These are phyloP conservation scores for Listrodromus nycthemerus DNA, from an alignment of 2,888 invertebrate genomes.

Conservation along the genomic window DNA sequence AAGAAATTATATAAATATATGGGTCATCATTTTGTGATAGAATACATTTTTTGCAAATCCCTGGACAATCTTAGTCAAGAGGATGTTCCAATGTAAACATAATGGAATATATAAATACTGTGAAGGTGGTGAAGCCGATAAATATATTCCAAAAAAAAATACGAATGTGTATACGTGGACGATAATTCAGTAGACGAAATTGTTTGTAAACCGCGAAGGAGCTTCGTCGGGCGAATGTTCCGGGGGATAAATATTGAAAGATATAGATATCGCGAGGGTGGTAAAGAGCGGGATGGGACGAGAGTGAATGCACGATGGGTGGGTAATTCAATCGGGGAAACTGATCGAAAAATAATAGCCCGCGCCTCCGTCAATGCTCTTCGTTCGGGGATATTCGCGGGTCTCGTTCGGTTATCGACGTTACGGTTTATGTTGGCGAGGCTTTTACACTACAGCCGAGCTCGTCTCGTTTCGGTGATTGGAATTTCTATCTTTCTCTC, in stretches of 20 bases:
- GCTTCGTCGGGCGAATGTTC: background rate
- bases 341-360: conserved; percentile 84
- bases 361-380: conserved; percentile 70
- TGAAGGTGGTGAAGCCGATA: background rate
- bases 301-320: conserved; percentile 67
- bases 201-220: background rate
- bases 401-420: conserved; percentile 35
- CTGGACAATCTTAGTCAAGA: too few relatives aligned
- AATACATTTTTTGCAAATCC: too few relatives aligned
- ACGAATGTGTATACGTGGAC: background rate
- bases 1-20: background rate
- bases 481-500: conserved; percentile 66
- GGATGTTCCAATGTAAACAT: too few relatives aligned
- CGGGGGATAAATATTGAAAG: conserved; percentile 14
- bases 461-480: conserved; percentile 62
- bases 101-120: too few relatives aligned
- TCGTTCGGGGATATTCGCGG: conserved; percentile 54
- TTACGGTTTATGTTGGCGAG: conserved; percentile 4
- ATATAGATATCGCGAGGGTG: conserved; percentile 51
- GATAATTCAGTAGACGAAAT: background rate
- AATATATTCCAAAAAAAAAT: background rate
- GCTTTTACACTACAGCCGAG: conserved; percentile 18
- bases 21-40: too few relatives aligned
- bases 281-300: conserved; percentile 56
- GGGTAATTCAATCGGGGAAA: conserved; percentile 83